These are phyloP conservation scores for Patiria miniata DNA, from an alignment of 35 echinoderm and acorn worm species.

Conservation along the genomic window DNA sequence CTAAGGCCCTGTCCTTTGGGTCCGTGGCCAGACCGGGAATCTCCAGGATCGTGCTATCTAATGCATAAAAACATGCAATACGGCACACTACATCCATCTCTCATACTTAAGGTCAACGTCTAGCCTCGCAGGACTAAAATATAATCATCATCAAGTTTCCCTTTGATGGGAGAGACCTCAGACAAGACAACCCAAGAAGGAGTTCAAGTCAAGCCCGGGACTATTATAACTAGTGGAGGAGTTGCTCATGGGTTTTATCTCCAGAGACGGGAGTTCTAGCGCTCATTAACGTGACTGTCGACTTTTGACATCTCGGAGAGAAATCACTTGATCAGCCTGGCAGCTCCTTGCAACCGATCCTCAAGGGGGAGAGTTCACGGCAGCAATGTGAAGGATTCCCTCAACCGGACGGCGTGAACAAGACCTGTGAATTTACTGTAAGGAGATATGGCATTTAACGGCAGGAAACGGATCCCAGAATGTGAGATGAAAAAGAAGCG, in stretches of 20 bases:
- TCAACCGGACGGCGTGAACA: not conserved
- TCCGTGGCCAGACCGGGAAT: not conserved
- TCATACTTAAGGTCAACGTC: not conserved
- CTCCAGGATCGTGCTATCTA: not conserved
- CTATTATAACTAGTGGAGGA: not conserved
- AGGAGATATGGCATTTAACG: not conserved
- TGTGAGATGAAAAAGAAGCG: not conserved
- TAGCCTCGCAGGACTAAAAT: not conserved
- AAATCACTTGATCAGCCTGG: not conserved
- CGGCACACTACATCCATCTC: not conserved
- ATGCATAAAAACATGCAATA: slow-evolving; percentile 7
- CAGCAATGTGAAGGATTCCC: too few relatives aligned
- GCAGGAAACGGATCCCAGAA: not conserved
- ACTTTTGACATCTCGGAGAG: not conserved
- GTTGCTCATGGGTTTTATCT: not conserved
- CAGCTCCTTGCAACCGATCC: not conserved
- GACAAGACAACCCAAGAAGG: not conserved
- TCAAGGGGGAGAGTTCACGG: not conserved
- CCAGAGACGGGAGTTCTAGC: not conserved
- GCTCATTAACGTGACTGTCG: not conserved
- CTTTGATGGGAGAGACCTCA: not conserved
- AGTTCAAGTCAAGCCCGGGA: not conserved
- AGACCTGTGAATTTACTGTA: slow-evolving; percentile 19
- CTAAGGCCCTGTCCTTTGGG: not conserved
- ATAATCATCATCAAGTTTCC: not conserved